Base-by-base conservation (phyloP, 2,113 vertebrate species). In the Caloenas nicobarica region DNA sequence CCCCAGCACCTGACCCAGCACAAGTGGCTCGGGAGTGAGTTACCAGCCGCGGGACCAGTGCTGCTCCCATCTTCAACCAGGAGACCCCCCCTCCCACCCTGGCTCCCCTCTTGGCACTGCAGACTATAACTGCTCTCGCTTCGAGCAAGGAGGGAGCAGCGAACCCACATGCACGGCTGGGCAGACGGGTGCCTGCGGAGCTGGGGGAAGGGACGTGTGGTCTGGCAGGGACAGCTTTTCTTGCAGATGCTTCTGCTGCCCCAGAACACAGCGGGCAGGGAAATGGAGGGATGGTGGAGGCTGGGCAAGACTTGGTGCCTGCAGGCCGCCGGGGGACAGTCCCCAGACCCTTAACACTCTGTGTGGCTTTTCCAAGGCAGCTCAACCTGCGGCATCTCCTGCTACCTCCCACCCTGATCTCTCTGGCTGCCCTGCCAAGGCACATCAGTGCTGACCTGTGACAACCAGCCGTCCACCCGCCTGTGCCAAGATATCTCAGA, bases 401-500 rank as follows among this genome's bases (percentile, higher is more conserved):
- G 74, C 94, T 88, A 0, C 82, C 23, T 83, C 92, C 88, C 79
- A 61, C 62, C 57, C 94, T 53, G 78, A 87, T 83, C 57, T 81
- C 66, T 69, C 48, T 0, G 17, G 28, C 65, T 53, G 89, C 42
- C 82, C 58, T 94, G 93, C 96, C 95, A 96, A 94, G 57, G 74
- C 91, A 29, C 70, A 36, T 95, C 95, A 94, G 42, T 1, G 28
- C 74, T 74, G 85, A 91, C 89, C 93, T 31, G 85, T 1, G 11
- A 87, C 95, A 76, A 28, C 31, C 0, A 3, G 79, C 76, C 92
- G 88, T 91, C 82, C 48, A 4, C 88, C 46, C 0, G 60, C 82
- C 72, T 16, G 76, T 89, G 95, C 92, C 95, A 97, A 92, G 79
- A 29, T 82, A 66, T 90, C 77, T 95, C 92, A 83, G 80, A 85